phyloP scores from a whole-genome alignment of 2,113 vertebrate genomes.

The Thalassarche chlororhynchos region DNA sequence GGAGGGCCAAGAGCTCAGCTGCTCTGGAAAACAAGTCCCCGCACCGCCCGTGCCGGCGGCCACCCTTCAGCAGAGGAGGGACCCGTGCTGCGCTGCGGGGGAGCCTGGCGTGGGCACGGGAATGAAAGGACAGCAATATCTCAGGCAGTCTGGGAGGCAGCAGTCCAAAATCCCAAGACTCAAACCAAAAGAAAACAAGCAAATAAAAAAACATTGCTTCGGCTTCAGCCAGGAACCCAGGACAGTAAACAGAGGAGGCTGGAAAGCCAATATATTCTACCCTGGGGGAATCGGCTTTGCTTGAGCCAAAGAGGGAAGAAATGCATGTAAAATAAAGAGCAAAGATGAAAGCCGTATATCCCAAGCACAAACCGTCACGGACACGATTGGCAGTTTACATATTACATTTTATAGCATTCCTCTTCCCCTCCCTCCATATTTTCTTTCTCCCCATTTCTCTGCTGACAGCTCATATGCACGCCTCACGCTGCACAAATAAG shows the following conservation, averaged over 20 bases:
- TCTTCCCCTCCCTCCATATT: background rate
- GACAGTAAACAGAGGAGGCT: constrained; percentile 1
- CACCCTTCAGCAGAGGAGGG: background rate
- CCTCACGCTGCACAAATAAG: background rate
- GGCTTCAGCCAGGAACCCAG: background rate
- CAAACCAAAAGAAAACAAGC: constrained; percentile 3
- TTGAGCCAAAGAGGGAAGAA: background rate
- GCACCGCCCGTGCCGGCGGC: rapidly evolving
- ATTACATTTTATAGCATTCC: constrained; percentile 37
- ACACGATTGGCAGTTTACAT: constrained; percentile 21
- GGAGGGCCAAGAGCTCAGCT: background rate
- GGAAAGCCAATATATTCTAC: background rate
- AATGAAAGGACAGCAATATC: background rate
- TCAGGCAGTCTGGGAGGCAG: background rate
- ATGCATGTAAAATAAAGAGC: background rate
- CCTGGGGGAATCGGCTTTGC: background rate
- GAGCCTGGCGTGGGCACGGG: rapidly evolving
- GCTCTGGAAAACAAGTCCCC: background rate
- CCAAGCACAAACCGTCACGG: background rate
- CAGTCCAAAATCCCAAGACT: background rate
- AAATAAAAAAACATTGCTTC: background rate
- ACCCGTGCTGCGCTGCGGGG: rapidly evolving
- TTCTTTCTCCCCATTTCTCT: constrained; percentile 7
- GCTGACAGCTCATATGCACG: background rate
- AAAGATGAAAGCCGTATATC: background rate